Conservation (phyloP, 2,888 invertebrate genomes). For the Mimachlamys varia region DNA sequence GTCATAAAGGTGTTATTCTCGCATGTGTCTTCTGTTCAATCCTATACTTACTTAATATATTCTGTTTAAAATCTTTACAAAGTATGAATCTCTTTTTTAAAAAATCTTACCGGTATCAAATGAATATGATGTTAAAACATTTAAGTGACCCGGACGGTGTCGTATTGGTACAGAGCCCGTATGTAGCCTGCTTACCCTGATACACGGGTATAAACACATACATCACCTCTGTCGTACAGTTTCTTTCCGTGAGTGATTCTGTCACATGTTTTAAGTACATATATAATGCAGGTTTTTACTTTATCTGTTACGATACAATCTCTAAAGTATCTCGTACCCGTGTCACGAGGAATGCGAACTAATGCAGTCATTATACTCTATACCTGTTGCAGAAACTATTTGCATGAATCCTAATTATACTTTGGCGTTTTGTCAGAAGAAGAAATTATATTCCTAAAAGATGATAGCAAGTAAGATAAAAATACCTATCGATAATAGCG, state of each 20-base stretch:
- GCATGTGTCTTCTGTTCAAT: too few relatives aligned
- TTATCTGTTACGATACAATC: not conserved
- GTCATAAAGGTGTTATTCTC: too few relatives aligned
- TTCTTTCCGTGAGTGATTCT: not conserved
- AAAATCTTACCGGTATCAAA: too few relatives aligned
- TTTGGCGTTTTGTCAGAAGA: not conserved
- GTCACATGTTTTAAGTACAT: constrained; percentile 27
- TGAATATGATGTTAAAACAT: not conserved
- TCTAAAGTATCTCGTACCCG: not conserved
- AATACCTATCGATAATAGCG: not conserved
- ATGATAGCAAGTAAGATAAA: not conserved
- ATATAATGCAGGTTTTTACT: constrained; percentile 29
- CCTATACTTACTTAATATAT: too few relatives aligned
- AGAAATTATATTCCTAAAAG: not conserved
- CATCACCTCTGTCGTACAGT: not conserved
- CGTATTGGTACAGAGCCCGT: constrained; percentile 3
- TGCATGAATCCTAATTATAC: not conserved
- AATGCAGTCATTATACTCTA: not conserved
- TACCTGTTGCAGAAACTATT: not conserved
- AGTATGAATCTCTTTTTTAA: not conserved
- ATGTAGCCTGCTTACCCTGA: not conserved
- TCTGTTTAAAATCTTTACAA: too few relatives aligned
- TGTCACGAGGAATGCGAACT: not conserved
- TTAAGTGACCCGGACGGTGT: not conserved
- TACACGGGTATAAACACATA: not conserved